A percentile compares a stretch with the other conserved stretches of the same genome.
phyloP scores from a whole-genome alignment of 2,113 vertebrate species.

The Oceanodroma tethys region DNA sequence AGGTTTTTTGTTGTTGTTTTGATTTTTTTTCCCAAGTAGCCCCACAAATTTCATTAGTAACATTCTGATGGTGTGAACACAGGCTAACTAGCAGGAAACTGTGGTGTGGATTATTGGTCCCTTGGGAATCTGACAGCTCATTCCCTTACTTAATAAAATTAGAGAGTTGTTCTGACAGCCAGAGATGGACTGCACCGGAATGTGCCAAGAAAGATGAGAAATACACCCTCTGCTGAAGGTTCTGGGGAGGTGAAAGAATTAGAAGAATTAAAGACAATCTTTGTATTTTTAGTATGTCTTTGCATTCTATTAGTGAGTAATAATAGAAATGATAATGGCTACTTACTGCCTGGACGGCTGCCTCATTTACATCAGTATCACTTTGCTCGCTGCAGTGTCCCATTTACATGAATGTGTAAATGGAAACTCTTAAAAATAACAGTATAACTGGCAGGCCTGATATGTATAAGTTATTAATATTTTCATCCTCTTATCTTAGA shows the following conservation, averaged over 20 bases:
- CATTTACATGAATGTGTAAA: not conserved
- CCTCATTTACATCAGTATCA: not conserved
- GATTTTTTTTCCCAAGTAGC: not conserved
- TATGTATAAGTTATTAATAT: not conserved
- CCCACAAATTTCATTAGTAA: not conserved
- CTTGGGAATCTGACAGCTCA: not conserved
- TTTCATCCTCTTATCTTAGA: not conserved
- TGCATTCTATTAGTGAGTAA: not conserved
- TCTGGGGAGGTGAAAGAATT: not conserved
- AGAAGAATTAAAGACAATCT: not conserved
- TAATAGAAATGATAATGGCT: not conserved
- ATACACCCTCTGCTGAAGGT: not conserved
- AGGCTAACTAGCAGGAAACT: not conserved
- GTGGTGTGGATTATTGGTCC: not conserved
- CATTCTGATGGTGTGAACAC: not conserved
- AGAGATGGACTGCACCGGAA: not conserved
- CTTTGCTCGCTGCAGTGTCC: not conserved
- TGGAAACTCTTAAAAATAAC: not conserved
- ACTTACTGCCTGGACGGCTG: not conserved
- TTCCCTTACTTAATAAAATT: not conserved
- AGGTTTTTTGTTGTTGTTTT: not conserved
- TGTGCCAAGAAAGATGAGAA: not conserved
- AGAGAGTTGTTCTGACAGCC: not conserved
- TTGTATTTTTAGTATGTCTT: not conserved
- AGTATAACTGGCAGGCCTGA: not conserved